Conservation (phyloP, 1,140 invertebrate species). For the Rhysida immarginata region DNA sequence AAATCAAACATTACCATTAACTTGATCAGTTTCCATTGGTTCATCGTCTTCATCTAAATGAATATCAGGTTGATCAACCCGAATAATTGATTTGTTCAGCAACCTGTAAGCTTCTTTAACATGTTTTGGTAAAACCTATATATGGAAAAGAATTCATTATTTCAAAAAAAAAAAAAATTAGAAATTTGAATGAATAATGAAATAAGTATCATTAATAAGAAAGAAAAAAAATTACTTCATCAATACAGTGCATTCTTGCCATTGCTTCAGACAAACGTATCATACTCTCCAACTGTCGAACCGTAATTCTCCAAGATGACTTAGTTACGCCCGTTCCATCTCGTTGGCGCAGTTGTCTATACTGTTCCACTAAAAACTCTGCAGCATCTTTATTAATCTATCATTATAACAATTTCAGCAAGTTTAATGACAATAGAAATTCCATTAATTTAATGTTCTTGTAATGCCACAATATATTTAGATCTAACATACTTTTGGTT, state of each 20-base stretch:
- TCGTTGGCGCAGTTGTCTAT: conserved; percentile 66
- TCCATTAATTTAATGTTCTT: background rate
- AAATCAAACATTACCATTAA: background rate
- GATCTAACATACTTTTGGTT: conserved; percentile 58
- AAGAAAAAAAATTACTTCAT: conserved; percentile 26
- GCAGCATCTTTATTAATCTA: conserved; percentile 54
- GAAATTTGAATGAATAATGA: background rate
- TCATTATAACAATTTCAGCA: conserved; percentile 9
- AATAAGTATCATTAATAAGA: background rate
- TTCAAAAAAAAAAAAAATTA: background rate
- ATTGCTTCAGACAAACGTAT: conserved; percentile 90
- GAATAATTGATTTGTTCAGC: conserved; percentile 95
- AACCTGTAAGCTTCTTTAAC: conserved; percentile 87
- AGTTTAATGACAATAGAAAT: conserved; percentile 1
- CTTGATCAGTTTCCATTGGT: conserved; percentile 24
- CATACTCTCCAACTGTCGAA: conserved; percentile 97
- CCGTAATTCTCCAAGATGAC: conserved; percentile 88
- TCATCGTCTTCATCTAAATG: conserved; percentile 66
- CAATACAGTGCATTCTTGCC: conserved; percentile 86
- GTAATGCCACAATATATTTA: background rate
- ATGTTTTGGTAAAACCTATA: conserved; percentile 52
- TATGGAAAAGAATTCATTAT: conserved; percentile 6
- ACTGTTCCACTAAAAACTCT: conserved; percentile 73
- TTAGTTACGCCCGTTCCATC: conserved; percentile 52
- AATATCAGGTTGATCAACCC: conserved; percentile 95